Evolutionary conservation across 2,797 vertebrate species (phyloP), one percentile per base, ranked within the genome.

Genomic region (Fistularia commersonii): DNA sequence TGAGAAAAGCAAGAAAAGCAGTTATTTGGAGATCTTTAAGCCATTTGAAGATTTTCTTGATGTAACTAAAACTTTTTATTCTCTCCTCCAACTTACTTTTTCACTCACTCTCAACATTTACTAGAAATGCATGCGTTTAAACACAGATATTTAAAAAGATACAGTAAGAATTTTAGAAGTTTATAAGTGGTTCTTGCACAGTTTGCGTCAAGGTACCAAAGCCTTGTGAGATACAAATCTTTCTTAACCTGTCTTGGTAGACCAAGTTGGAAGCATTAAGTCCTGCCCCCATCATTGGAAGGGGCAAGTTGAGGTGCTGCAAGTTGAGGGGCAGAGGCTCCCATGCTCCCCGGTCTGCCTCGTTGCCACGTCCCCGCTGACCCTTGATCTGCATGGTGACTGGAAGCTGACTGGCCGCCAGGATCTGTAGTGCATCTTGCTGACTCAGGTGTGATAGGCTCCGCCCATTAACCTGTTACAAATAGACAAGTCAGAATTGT

Each of bases 311-410:
- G 35, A 87, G 87, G 57, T 86, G 82, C 65, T 87, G 83, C 62
- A 88, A 57, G 45, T 81, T 82, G 13, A 87, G 82, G 5, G 87
- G 84, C 14, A 89, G 79, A 13, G 78, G 80, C 59, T 91, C 91
- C 88, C 89, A 90, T 5, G 70, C 61, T 33, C 44, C 70, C 23
- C 82, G 64, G 33, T 88, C 88, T 0, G 65, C 78, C 54, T 90
- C 86, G 0, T 73, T 71, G 50, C 75, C 70, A 58, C 83, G 68
- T 44, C 83, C 80, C 57, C 82, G 83, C 49, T 86, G 84, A 11
- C 84, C 79, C 54, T 91, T 89, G 11, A 91, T 86, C 81, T 92
- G 91, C 76, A 91, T 75, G 38, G 89, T 90, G 84, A 90, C 87
- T 71, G 90, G 90, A 66, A 80, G 89, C 60, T 91, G 88, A 45